A percentile compares a stretch with the other conserved stretches of the same genome.
These are phyloP conservation scores for Herpailurus yagouaroundi DNA, from an alignment of 2,113 vertebrate genomes.

Conservation along the genomic window DNA sequence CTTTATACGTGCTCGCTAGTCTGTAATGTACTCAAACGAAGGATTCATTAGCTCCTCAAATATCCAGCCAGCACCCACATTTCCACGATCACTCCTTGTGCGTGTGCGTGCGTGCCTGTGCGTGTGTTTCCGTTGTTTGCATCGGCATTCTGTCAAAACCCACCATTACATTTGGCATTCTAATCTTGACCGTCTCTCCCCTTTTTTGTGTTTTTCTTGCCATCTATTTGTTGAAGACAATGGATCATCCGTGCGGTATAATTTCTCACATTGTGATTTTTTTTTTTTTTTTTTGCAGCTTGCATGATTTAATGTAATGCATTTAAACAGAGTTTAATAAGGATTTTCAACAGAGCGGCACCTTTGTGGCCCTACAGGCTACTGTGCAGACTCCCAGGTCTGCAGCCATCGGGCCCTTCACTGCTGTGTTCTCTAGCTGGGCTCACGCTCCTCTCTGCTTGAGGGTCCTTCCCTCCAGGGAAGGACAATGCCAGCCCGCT, in stretches of 20 bases:
- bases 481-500: too few species aligned
- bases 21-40: neutral
- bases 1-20: neutral
- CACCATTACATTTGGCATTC: neutral
- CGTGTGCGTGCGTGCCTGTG: neutral
- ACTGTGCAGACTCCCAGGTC: neutral
- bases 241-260: neutral
- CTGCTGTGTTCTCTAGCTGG: neutral
- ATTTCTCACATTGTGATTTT: neutral
- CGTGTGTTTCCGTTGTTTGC: neutral
- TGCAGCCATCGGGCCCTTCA: neutral
- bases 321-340: neutral
- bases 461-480: neutral
- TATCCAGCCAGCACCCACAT: neutral
- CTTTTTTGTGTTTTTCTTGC: neutral
- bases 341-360: neutral
- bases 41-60: neutral
- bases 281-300: neutral
- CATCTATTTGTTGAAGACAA: constrained; percentile 13
- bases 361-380: neutral
- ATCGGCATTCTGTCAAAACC: neutral
- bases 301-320: neutral
- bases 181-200: neutral
- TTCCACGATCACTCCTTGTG: neutral
- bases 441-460: neutral